Evolutionary conservation across 2,888 invertebrate genomes (phyloP).

Genomic region (Kryphioiulus occultus): DNA sequence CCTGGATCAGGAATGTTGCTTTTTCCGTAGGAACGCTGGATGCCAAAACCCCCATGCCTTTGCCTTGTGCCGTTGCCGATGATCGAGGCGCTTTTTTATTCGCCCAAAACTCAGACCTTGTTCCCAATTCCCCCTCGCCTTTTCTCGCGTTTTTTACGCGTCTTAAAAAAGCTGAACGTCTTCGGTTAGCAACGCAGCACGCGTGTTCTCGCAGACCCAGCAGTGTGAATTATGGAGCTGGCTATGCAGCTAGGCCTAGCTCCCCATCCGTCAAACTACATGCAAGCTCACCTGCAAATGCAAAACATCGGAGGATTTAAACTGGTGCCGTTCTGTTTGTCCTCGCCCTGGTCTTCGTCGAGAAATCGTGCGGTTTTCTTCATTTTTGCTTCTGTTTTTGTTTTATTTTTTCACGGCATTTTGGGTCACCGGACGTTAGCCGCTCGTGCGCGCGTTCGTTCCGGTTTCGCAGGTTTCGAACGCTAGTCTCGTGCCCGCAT

Average conservation of each 20-base stretch:
- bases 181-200: background rate
- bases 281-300: background rate
- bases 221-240: conserved; percentile 1
- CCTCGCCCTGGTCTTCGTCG: background rate
- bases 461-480: background rate
- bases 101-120: conserved; percentile 23
- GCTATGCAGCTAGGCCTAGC: conserved; percentile 6
- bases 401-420: background rate
- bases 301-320: background rate
- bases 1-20: background rate
- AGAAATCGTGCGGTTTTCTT: background rate
- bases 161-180: background rate
- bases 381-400: background rate
- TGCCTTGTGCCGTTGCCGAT: no score
- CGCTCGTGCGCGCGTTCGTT: background rate
- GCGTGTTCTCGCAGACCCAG: background rate
- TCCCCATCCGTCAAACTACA: background rate
- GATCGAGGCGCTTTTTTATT: background rate
- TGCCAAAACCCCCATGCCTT: background rate
- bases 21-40: background rate
- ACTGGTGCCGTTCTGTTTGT: background rate
- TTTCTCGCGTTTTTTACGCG: background rate
- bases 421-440: background rate
- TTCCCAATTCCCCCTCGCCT: conserved; percentile 6
- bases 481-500: background rate